Evolutionary conservation across 2,797 vertebrate genomes (phyloP).

Genomic region (Fistularia tabacaria): DNA sequence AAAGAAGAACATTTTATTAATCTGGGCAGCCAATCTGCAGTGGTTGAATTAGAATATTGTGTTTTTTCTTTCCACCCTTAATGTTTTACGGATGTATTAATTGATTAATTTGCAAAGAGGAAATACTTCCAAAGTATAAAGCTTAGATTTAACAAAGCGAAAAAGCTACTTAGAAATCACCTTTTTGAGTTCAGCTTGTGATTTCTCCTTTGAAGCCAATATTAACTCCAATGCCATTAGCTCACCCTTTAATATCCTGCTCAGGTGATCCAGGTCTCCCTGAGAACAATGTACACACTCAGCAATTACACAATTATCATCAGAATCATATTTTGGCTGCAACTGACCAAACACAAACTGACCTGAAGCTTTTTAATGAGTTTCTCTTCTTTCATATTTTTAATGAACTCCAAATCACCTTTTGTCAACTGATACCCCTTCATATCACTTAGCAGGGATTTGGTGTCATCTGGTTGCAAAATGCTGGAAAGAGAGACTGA

Average conservation of each 20-base stretch:
- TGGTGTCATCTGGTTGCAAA: slow-evolving; percentile 15
- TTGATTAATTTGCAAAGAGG: too few relatives aligned
- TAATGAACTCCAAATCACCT: slow-evolving; percentile 67
- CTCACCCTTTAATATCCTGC: slow-evolving; percentile 35
- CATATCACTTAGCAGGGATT: slow-evolving; percentile 70
- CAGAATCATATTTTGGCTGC: neutral
- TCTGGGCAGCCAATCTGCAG: too few relatives aligned
- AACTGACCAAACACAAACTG: neutral
- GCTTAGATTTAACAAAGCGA: too few relatives aligned
- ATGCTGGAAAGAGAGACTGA: slow-evolving; percentile 10
- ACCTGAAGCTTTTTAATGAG: slow-evolving; percentile 60
- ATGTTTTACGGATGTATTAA: too few relatives aligned
- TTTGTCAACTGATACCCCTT: slow-evolving; percentile 57
- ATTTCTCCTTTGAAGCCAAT: slow-evolving; percentile 16
- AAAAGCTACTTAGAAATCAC: slow-evolving; percentile 22
- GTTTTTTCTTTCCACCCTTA: too few relatives aligned
- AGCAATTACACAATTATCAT: neutral
- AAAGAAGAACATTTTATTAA: too few relatives aligned
- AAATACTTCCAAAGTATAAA: too few relatives aligned
- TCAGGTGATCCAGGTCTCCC: slow-evolving; percentile 43
- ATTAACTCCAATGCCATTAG: slow-evolving; percentile 29
- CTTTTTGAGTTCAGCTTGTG: slow-evolving; percentile 34
- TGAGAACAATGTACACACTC: slow-evolving; percentile 8
- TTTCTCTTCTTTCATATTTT: slow-evolving; percentile 52
- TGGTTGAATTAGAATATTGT: too few relatives aligned